Conservation (phyloP, 2,888 invertebrate genomes). For the Operophtera brumata region DNA sequence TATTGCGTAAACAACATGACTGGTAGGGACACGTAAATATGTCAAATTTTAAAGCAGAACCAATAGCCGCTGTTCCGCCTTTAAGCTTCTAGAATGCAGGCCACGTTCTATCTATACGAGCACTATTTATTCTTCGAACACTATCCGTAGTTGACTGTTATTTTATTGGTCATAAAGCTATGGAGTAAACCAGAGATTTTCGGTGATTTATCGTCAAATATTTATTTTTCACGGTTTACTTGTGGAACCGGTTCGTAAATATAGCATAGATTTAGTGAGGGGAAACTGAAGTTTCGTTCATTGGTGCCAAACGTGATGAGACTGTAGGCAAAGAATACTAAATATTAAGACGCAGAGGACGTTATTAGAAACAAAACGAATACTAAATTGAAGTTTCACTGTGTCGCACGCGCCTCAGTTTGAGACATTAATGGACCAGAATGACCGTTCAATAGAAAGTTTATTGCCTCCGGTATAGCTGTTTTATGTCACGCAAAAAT, state of each 20-base stretch:
- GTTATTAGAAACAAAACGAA: constrained; percentile 46
- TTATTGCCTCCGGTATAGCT: constrained; percentile 63
- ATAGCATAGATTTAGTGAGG: constrained; percentile 55
- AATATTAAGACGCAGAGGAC: constrained; percentile 22
- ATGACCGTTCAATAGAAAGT: constrained; percentile 59
- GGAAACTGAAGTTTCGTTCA: constrained; percentile 50
- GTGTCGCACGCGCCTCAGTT: constrained; percentile 44
- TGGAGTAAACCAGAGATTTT: constrained; percentile 70
- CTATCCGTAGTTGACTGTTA: constrained; percentile 72
- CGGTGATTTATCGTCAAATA: constrained; percentile 73
- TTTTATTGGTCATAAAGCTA: constrained; percentile 76
- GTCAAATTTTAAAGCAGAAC: constrained; percentile 59
- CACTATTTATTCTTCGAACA: constrained; percentile 67
- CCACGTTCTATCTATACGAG: constrained; percentile 49
- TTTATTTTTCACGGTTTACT: constrained; percentile 76
- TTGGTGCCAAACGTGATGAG: constrained; percentile 38
- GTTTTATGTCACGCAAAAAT: constrained; percentile 47
- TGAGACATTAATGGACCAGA: constrained; percentile 53
- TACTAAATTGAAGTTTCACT: constrained; percentile 38
- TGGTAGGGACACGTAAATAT: constrained; percentile 45
- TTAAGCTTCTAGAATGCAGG: constrained; percentile 61
- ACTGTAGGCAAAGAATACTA: neutral
- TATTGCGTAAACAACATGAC: constrained; percentile 32
- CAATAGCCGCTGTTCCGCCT: constrained; percentile 54
- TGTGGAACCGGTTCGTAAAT: constrained; percentile 55